Percentiles rank a stretch among this genome's conserved stretches.
Conservation (phyloP, 2,113 vertebrate genomes). For the Gavia stellata region DNA sequence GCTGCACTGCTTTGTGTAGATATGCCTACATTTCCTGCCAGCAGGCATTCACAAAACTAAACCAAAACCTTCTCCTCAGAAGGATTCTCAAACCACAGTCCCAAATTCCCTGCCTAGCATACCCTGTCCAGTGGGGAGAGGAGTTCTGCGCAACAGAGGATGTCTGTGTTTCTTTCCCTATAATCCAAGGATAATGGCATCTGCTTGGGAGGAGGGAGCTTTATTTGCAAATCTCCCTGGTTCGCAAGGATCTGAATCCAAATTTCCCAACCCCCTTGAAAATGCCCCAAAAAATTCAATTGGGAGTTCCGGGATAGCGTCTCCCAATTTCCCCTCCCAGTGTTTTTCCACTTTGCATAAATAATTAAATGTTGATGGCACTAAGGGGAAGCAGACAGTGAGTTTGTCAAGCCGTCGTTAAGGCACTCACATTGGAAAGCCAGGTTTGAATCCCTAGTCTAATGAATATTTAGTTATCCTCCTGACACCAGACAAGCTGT, state of each 20-base stretch:
- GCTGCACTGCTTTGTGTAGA: background rate
- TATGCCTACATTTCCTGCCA: background rate
- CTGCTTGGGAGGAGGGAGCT: background rate
- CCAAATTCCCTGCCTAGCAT: background rate
- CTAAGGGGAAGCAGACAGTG: background rate
- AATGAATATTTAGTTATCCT: background rate
- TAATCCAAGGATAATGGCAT: background rate
- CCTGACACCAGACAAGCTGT: background rate
- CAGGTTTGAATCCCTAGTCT: background rate
- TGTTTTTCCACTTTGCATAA: background rate
- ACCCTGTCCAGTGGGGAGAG: background rate
- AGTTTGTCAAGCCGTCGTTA: background rate
- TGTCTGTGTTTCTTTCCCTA: background rate
- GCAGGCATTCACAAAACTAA: background rate
- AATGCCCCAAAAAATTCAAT: background rate
- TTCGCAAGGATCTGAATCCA: background rate
- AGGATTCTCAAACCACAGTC: background rate
- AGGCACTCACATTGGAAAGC: background rate
- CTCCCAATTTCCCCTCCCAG: background rate
- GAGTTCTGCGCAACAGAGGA: background rate
- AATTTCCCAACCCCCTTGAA: background rate
- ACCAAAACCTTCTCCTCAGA: background rate
- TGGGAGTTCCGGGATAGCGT: background rate
- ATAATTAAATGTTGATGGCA: background rate
- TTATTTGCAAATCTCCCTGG: background rate